Percentiles rank a stretch among this genome's conserved stretches.
Evolutionary conservation across 1,140 invertebrate genomes (phyloP).

Genomic region (Sarcophaga peregrina): DNA sequence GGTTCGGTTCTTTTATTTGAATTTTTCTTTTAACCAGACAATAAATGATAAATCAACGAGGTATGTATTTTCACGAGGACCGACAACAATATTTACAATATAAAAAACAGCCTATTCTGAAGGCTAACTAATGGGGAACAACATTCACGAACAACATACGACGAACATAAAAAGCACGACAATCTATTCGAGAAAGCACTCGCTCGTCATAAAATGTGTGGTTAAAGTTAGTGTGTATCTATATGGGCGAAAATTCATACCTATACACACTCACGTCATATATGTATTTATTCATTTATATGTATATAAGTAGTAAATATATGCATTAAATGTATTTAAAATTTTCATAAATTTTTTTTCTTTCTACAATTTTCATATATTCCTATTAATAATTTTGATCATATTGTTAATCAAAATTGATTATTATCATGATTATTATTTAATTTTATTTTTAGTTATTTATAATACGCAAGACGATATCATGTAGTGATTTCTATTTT

Average conservation of each 20-base stretch:
- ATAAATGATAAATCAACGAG: background rate
- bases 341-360: background rate
- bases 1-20: too few species aligned
- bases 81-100: conserved; percentile 29
- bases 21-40: too few species aligned
- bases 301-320: conserved; percentile 11
- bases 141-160: conserved; percentile 3
- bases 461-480: too few species aligned
- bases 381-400: background rate
- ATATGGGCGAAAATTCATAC: conserved; percentile 39
- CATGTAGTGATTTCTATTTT: background rate
- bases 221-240: conserved; percentile 38
- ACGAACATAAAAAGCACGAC: conserved; percentile 15
- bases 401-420: background rate
- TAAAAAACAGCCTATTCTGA: conserved; percentile 17
- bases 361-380: conserved; percentile 1
- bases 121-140: background rate
- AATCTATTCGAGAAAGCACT: background rate
- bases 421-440: background rate
- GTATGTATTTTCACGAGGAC: background rate
- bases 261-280: background rate
- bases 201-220: conserved; percentile 30
- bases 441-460: too few species aligned
- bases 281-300: background rate
- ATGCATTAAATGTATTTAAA: background rate